Evolutionary conservation across 2,113 vertebrate genomes (phyloP).

Genomic region (Scolopax mira): DNA sequence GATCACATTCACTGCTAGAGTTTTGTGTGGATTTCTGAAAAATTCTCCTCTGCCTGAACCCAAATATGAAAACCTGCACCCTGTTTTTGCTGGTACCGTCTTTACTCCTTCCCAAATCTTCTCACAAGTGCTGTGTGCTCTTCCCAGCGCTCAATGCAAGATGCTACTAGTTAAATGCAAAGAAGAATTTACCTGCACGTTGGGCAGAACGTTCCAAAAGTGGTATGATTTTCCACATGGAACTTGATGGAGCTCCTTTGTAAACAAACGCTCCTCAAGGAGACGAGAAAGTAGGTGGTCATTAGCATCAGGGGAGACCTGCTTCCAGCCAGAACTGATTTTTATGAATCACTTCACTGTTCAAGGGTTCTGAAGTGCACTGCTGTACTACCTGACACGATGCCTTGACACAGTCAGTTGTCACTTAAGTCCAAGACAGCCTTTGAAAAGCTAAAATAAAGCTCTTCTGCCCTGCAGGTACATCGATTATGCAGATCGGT

Average conservation of each 20-base stretch:
- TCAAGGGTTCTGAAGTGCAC: neutral
- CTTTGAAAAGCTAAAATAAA: constrained; percentile 47
- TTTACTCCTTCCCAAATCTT: neutral
- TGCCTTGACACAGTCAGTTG: constrained; percentile 6
- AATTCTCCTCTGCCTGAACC: neutral
- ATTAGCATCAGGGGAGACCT: neutral
- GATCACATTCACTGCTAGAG: neutral
- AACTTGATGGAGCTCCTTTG: neutral
- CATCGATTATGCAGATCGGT: neutral
- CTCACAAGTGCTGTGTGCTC: neutral
- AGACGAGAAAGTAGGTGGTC: neutral
- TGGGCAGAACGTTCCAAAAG: neutral
- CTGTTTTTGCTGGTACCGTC: neutral
- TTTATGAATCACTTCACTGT: neutral
- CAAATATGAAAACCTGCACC: neutral
- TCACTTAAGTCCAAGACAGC: neutral
- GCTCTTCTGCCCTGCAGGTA: neutral
- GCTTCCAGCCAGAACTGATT: neutral
- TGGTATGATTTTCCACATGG: neutral
- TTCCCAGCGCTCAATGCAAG: neutral
- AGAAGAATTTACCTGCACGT: neutral
- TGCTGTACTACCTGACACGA: neutral
- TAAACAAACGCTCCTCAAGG: neutral
- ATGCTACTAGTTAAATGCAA: neutral
- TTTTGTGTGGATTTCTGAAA: neutral